Evolutionary conservation across 2,113 vertebrate genomes (phyloP).

Genomic region (Urocitellus parryii): DNA sequence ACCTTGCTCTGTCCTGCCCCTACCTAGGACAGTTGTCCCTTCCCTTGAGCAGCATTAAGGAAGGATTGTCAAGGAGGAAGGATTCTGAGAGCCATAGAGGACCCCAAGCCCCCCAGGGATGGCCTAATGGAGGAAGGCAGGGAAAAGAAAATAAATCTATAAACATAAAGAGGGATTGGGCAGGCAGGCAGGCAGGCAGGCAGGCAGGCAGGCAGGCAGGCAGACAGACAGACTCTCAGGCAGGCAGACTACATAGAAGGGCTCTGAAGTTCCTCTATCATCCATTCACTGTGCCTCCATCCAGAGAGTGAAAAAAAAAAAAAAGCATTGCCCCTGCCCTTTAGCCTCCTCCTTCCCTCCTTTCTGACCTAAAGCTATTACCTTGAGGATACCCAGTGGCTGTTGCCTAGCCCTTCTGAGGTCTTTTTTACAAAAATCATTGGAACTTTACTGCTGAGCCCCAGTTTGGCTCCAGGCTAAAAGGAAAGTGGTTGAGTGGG

Average conservation of each 20-base stretch:
- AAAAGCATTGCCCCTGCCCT: not conserved
- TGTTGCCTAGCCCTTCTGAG: not conserved
- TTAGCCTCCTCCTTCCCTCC: not conserved
- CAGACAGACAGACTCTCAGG: not conserved
- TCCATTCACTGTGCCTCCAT: not conserved
- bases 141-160: too few species aligned
- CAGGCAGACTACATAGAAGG: not conserved
- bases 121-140: not conserved
- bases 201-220: not conserved
- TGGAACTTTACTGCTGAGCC: not conserved
- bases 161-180: too few species aligned
- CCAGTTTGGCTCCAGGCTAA: slow-evolving; percentile 46
- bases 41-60: not conserved
- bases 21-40: not conserved
- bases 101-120: not conserved
- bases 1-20: not conserved
- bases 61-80: not conserved
- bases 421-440: slow-evolving; percentile 43
- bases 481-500: slow-evolving; percentile 2
- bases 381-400: not conserved
- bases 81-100: slow-evolving; percentile 5
- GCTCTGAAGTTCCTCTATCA: not conserved
- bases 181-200: not conserved
- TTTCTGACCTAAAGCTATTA: slow-evolving; percentile 41
- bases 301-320: not conserved